These are phyloP conservation scores for Alligator sinensis DNA, from an alignment of 2,113 vertebrate genomes.

Conservation along the genomic window DNA sequence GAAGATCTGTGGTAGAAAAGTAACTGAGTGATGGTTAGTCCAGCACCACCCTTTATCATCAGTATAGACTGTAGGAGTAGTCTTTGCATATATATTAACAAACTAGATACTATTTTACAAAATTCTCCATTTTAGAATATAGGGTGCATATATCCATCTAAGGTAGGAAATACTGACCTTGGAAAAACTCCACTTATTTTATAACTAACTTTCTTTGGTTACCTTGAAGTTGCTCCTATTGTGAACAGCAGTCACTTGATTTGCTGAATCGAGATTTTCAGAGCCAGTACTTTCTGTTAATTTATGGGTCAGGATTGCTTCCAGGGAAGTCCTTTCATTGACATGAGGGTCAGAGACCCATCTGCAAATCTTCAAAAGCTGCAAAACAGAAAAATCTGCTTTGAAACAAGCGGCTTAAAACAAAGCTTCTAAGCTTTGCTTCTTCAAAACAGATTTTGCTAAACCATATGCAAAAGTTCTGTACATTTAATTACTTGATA, in stretches of 20 bases:
- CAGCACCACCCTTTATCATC: too few relatives aligned
- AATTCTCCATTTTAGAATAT: neutral
- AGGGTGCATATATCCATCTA: neutral
- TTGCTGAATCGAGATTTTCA: conserved; percentile 8
- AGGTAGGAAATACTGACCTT: neutral
- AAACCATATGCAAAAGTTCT: conserved; percentile 51
- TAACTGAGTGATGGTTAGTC: too few relatives aligned
- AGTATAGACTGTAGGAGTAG: too few relatives aligned
- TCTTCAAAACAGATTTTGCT: conserved; percentile 52
- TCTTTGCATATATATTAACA: too few relatives aligned
- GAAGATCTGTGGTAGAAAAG: too few relatives aligned
- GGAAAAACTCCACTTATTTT: neutral
- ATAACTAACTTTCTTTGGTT: neutral
- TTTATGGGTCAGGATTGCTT: neutral
- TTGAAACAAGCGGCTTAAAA: conserved; percentile 73
- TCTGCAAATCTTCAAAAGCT: conserved; percentile 43
- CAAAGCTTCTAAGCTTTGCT: conserved; percentile 64
- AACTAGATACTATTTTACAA: neutral
- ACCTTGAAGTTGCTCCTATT: neutral
- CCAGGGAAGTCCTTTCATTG: neutral
- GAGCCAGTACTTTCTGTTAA: neutral
- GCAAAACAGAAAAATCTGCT: conserved; percentile 60
- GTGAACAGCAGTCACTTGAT: neutral
- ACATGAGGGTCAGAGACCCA: conserved; percentile 25
- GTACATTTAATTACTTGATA: conserved; percentile 69